A percentile compares a stretch with the other conserved stretches of the same genome.
Conservation (phyloP, 2,888 invertebrate genomes). For the Spodoptera littoralis region DNA sequence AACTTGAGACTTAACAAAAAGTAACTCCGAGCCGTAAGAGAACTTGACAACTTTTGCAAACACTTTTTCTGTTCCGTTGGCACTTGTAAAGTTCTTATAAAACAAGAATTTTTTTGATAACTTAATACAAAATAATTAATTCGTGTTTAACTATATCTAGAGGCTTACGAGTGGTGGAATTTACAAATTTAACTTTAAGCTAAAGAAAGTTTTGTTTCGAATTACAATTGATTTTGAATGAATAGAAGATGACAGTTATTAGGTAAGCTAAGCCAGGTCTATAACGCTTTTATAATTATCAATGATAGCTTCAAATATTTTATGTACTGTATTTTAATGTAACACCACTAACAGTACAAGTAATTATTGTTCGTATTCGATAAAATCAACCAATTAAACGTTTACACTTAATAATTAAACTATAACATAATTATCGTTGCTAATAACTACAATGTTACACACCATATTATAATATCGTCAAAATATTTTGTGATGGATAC, state of each 20-base stretch:
- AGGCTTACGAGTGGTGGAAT: too few relatives aligned
- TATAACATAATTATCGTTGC: conserved; percentile 4
- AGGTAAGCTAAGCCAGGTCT: too few relatives aligned
- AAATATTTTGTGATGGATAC: conserved; percentile 17
- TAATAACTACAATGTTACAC: conserved; percentile 10
- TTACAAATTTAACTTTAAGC: too few relatives aligned
- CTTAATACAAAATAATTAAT: conserved; percentile 9
- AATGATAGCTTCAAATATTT: too few relatives aligned
- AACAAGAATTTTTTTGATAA: conserved; percentile 27
- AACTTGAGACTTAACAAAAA: conserved; percentile 30
- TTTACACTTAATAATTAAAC: conserved; percentile 10
- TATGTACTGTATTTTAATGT: too few relatives aligned
- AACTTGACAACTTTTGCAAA: conserved; percentile 32
- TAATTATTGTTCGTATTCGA: background rate
- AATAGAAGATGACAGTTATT: too few relatives aligned
- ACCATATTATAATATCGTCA: conserved; percentile 2
- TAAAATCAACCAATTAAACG: conserved; percentile 6
- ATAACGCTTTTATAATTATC: too few relatives aligned
- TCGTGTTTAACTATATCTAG: background rate
- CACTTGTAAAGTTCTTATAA: conserved; percentile 23
- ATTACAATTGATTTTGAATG: too few relatives aligned
- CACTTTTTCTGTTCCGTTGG: conserved; percentile 33
- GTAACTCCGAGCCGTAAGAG: conserved; percentile 18
- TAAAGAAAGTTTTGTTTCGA: too few relatives aligned
- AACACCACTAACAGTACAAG: too few relatives aligned